Evolutionary conservation across 2,797 vertebrate genomes (phyloP).

Genomic region (Vultur gryphus): DNA sequence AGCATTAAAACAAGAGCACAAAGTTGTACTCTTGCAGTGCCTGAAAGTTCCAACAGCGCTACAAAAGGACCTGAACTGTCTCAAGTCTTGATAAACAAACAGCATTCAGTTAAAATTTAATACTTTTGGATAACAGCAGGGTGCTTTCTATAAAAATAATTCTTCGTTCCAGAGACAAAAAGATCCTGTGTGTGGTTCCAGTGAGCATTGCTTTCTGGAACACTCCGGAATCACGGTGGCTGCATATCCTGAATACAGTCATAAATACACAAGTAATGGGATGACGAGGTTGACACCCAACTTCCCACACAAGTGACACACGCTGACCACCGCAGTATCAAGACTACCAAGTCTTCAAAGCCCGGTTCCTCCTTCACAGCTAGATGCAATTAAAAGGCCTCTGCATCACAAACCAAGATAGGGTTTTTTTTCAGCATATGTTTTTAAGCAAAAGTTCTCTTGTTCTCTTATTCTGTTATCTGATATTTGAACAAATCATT

Average conservation of each 20-base stretch:
- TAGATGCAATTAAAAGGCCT: neutral
- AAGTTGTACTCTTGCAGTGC: neutral
- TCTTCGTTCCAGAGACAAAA: neutral
- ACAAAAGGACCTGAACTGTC: neutral
- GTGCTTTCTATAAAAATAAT: neutral
- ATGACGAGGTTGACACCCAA: neutral
- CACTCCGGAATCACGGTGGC: neutral
- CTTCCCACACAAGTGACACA: neutral
- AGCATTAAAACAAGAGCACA: neutral
- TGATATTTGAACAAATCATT: neutral
- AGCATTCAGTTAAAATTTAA: neutral
- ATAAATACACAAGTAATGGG: neutral
- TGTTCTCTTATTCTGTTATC: too few relatives aligned
- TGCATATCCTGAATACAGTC: neutral
- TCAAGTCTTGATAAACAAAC: neutral
- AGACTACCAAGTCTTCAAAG: neutral
- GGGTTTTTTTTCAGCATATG: neutral
- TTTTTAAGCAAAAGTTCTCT: neutral
- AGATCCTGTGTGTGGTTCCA: neutral
- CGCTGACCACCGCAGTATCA: rapidly evolving
- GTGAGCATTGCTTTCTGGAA: neutral
- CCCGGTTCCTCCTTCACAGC: neutral
- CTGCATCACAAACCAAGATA: neutral
- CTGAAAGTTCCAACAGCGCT: rapidly evolving
- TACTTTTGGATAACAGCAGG: neutral